These are phyloP conservation scores for Acinonyx jubatus DNA, from an alignment of 2,113 vertebrate species.

Conservation along the genomic window DNA sequence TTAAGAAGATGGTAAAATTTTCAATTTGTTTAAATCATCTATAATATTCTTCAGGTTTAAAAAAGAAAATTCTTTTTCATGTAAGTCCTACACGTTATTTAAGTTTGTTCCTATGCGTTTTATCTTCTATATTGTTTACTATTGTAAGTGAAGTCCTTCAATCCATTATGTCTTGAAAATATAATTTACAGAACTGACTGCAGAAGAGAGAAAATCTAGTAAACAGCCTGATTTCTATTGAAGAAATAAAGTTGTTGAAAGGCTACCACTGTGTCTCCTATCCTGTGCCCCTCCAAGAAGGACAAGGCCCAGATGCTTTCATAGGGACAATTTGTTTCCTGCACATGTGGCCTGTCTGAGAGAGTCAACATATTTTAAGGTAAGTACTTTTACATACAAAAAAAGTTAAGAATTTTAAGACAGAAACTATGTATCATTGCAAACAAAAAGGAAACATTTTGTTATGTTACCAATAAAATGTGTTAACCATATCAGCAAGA, in stretches of 20 bases:
- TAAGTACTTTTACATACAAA: neutral
- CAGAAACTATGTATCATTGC: neutral
- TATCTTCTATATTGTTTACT: neutral
- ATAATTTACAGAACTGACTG: neutral
- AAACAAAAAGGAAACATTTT: neutral
- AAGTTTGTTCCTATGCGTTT: neutral
- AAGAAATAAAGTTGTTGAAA: constrained; percentile 4
- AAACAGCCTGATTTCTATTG: neutral
- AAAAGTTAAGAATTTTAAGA: neutral
- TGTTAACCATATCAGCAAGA: neutral
- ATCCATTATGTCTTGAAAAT: neutral
- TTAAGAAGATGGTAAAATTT: neutral
- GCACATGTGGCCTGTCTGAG: neutral
- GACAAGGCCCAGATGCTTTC: neutral
- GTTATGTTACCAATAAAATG: constrained; percentile 1
- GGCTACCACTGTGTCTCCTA: neutral
- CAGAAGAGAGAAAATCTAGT: neutral
- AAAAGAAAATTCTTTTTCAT: neutral
- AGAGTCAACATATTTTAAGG: neutral
- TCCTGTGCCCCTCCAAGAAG: neutral
- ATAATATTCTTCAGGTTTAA: neutral
- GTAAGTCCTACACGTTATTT: neutral
- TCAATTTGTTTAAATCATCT: neutral
- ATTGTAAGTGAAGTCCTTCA: neutral
- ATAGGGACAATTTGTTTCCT: neutral